A percentile compares a stretch with the other conserved stretches of the same genome.
phyloP scores from a whole-genome alignment of 2,888 invertebrate genomes.

The Cepaea hortensis region DNA sequence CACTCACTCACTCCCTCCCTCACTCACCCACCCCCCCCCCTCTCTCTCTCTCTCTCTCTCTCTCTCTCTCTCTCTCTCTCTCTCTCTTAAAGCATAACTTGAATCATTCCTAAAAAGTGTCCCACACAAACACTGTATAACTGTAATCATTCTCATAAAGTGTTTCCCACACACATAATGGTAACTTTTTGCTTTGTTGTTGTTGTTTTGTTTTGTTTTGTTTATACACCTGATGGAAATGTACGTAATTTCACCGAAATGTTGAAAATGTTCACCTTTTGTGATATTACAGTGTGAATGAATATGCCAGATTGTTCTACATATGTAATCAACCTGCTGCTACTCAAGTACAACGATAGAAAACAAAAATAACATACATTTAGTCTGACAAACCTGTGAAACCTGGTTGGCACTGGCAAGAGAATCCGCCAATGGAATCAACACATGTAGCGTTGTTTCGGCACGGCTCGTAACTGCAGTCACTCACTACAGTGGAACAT shows the following conservation, averaged over 20 bases:
- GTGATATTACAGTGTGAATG: neutral
- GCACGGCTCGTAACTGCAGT: constrained; percentile 64
- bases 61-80: too few species aligned
- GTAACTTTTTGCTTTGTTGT: neutral
- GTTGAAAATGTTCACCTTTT: neutral
- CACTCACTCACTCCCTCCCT: too few species aligned
- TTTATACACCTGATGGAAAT: too few species aligned
- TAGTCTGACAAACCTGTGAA: constrained; percentile 56
- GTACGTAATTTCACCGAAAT: too few species aligned
- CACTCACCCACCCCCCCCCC: too few species aligned
- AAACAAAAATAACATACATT: neutral
- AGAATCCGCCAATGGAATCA: constrained; percentile 60
- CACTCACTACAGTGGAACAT: constrained; percentile 49
- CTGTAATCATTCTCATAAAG: too few species aligned
- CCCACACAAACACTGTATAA: too few species aligned
- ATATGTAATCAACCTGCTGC: neutral
- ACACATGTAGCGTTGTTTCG: constrained; percentile 66
- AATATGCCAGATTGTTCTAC: neutral
- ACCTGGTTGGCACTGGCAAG: constrained; percentile 65
- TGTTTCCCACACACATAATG: neutral
- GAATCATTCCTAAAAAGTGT: too few species aligned
- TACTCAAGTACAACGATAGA: neutral
- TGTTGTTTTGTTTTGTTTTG: too few species aligned
- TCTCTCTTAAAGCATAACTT: too few species aligned
- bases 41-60: too few species aligned